Percentiles rank a stretch among this genome's conserved stretches.
These are phyloP conservation scores for Mesoclemmys tuberculata DNA, from an alignment of 2,113 vertebrate genomes.

Conservation along the genomic window DNA sequence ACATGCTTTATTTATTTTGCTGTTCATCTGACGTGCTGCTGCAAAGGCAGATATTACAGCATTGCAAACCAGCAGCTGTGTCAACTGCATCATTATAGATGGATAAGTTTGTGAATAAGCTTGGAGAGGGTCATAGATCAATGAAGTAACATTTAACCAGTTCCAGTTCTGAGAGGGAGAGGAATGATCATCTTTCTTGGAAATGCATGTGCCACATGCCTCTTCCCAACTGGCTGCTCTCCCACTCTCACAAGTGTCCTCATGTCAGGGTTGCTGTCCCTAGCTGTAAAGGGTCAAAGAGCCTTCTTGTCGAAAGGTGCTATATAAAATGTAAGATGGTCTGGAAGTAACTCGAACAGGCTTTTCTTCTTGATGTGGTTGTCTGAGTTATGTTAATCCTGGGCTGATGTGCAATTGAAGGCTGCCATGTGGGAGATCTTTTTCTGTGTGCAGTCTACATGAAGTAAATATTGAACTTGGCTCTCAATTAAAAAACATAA, in stretches of 20 bases:
- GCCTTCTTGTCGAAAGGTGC: not conserved
- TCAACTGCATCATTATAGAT: too few relatives aligned
- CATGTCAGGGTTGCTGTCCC: not conserved
- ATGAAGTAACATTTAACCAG: too few relatives aligned
- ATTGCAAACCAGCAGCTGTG: too few relatives aligned
- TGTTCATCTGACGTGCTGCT: too few relatives aligned
- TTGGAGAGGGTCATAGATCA: too few relatives aligned
- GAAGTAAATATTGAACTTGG: slow-evolving; percentile 57
- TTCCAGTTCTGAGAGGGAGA: too few relatives aligned
- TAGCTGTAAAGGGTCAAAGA: not conserved
- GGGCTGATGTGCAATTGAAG: slow-evolving; percentile 18
- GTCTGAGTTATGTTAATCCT: slow-evolving; percentile 35
- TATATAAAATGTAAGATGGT: not conserved
- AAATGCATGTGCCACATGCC: not conserved
- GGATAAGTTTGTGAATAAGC: too few relatives aligned
- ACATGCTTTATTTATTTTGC: too few relatives aligned
- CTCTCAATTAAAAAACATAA: slow-evolving; percentile 48
- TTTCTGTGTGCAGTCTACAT: not conserved
- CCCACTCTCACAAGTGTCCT: not conserved
- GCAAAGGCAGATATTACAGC: too few relatives aligned
- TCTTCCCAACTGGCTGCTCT: not conserved
- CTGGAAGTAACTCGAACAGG: not conserved
- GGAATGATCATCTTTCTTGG: too few relatives aligned
- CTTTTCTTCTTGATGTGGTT: not conserved
- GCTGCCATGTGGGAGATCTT: not conserved